These are phyloP conservation scores for Cephalotes varians DNA, from an alignment of 2,888 invertebrate genomes.

Conservation along the genomic window DNA sequence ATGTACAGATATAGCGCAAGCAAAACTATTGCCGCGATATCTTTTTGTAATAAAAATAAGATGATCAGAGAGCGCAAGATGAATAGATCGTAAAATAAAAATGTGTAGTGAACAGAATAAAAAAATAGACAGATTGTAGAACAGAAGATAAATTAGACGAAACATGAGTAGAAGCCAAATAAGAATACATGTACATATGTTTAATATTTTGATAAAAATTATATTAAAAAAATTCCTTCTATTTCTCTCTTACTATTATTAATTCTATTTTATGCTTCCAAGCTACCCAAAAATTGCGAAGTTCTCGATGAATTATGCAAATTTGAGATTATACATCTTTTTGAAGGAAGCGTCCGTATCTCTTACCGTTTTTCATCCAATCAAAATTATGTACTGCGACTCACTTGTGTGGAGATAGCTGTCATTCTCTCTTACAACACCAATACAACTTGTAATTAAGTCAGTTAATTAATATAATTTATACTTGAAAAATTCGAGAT, in stretches of 20 bases:
- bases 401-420: not conserved
- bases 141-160: not conserved
- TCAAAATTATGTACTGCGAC: not conserved
- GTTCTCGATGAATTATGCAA: not conserved
- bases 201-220: too few relatives aligned
- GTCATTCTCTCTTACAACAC: not conserved
- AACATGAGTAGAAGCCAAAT: not conserved
- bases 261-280: not conserved
- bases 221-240: not conserved
- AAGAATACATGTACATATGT: not conserved
- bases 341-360: not conserved
- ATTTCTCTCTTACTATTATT: not conserved
- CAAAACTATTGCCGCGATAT: not conserved
- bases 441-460: conserved; percentile 5
- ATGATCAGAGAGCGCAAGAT: not conserved
- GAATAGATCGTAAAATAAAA: not conserved
- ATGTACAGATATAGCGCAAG: not conserved
- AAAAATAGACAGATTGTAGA: not conserved
- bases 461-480: conserved; percentile 4
- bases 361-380: not conserved
- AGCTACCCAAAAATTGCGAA: not conserved
- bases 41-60: not conserved
- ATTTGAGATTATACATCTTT: not conserved
- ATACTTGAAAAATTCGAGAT: not conserved
- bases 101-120: not conserved